Evolutionary conservation across 2,888 invertebrate species (phyloP).

Genomic region (Apodemia duryi): DNA sequence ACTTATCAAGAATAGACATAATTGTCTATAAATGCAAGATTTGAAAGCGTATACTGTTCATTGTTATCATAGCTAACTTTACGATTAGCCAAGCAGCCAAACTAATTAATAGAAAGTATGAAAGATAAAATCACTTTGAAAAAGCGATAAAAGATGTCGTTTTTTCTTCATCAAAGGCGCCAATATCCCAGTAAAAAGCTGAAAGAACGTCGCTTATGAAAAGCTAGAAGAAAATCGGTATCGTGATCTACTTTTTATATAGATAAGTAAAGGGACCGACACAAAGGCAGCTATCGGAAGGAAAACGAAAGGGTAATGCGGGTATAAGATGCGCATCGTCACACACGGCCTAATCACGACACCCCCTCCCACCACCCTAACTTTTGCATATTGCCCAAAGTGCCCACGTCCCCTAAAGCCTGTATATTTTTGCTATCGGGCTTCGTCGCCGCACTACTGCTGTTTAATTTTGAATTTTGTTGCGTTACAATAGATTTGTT

Average conservation of each 20-base stretch:
- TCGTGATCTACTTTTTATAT: conserved; percentile 59
- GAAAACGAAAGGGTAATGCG: conserved; percentile 79
- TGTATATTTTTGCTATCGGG: conserved; percentile 51
- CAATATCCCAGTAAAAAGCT: conserved; percentile 35
- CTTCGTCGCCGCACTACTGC: conserved; percentile 41
- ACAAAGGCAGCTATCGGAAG: conserved; percentile 78
- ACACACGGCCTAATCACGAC: conserved; percentile 77
- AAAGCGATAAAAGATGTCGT: background rate
- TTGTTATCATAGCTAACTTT: no score
- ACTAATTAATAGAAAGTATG: background rate
- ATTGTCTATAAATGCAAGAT: no score
- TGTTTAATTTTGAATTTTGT: conserved; percentile 39
- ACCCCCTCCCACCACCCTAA: conserved; percentile 51
- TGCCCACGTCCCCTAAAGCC: conserved; percentile 61
- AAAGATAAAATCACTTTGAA: background rate
- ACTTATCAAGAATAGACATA: no score
- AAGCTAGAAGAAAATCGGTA: conserved; percentile 60
- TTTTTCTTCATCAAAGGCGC: conserved; percentile 29
- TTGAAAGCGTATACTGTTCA: no score
- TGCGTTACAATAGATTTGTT: conserved; percentile 33
- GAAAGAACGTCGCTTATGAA: conserved; percentile 33
- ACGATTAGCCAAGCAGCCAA: background rate
- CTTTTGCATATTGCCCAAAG: conserved; percentile 78
- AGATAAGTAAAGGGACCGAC: conserved; percentile 58
- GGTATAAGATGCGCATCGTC: conserved; percentile 79